phyloP scores from a whole-genome alignment of 2,113 vertebrate species.

The Puffinus mauretanicus region DNA sequence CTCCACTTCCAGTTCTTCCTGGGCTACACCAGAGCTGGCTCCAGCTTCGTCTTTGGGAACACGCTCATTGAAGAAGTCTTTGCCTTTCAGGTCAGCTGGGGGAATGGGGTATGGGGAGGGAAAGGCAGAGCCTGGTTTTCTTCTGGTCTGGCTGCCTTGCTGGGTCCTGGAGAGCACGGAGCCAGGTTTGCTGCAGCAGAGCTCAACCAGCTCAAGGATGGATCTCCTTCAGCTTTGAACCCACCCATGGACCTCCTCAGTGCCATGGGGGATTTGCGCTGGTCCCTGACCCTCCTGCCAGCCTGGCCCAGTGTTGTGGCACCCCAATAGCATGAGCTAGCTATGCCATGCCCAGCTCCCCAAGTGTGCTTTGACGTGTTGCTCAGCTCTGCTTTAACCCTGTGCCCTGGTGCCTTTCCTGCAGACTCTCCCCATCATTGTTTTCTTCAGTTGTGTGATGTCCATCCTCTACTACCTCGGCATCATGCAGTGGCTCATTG shows the following conservation, averaged over 20 bases:
- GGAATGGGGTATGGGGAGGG: background rate
- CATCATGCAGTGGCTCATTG: slow-evolving; percentile 88
- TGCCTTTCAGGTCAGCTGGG: slow-evolving; percentile 88
- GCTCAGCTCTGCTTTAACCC: background rate
- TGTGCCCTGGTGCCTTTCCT: background rate
- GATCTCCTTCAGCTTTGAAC: background rate
- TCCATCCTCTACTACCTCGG: slow-evolving; percentile 92
- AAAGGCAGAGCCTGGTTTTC: background rate
- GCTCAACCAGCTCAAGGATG: background rate
- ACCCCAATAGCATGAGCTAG: background rate
- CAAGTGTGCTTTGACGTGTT: background rate
- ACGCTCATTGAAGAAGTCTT: slow-evolving; percentile 78
- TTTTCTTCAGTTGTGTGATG: slow-evolving; percentile 95
- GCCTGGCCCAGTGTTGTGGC: background rate
- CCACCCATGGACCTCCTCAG: background rate
- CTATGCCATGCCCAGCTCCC: background rate
- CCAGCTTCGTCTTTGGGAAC: slow-evolving; percentile 88
- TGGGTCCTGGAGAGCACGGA: background rate
- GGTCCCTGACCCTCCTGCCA: background rate
- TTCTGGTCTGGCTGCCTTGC: background rate
- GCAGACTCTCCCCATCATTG: slow-evolving; percentile 86
- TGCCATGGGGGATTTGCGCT: background rate
- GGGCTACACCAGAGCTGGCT: slow-evolving; percentile 84
- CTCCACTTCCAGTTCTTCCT: slow-evolving; percentile 82
- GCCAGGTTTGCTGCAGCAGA: background rate